Base-by-base conservation (phyloP, 2,113 vertebrate species). In the Charina bottae region DNA sequence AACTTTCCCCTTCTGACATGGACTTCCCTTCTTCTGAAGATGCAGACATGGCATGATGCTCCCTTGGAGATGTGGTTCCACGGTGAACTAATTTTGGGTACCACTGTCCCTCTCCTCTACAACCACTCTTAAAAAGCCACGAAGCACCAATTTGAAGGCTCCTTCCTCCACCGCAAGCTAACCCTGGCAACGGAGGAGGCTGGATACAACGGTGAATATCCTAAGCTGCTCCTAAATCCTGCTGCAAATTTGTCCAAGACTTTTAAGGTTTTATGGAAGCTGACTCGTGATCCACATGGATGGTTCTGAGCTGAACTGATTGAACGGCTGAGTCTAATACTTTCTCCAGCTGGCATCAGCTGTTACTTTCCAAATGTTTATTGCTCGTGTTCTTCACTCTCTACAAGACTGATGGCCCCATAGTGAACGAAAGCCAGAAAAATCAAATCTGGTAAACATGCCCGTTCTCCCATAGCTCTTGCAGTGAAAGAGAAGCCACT, bases 321-420 rank as follows among this genome's bases (percentile, higher is more conserved):
- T 26, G 64, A 28, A 68, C 11, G 68, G 54, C 91, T 33, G 17
- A 46, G 53, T 89, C 87, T 19, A 83, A 89, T 60, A 33, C 78
- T 58, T 92, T 92, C 37, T 13, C 91, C 87, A 89, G 87, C 91
- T 92, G 91, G 53, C 72, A 13, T 62, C 11, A 54, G 46, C 56
- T 33, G 11, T 26, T 60, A 2, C 28, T 89, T 89, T 84, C 91
- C 49, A 83, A 89, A 89, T 37, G 72, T 89, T 89, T 92, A 89
- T 89, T 85, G 72, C 72, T 53, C 1, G 23, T 15, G 58, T 54
- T 64, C 78, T 49, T 60, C 68, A 53, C 42, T 59, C 87, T 19
- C 8, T 28, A 15, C 28, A 26, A 88, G 72, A 53, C 23, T 15
- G 58, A 89, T 54, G 53, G 87, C 56, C 46, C 72, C 78, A 92